Conservation (phyloP, 2,113 vertebrate genomes). For the Corythoichthys haematopterus region DNA sequence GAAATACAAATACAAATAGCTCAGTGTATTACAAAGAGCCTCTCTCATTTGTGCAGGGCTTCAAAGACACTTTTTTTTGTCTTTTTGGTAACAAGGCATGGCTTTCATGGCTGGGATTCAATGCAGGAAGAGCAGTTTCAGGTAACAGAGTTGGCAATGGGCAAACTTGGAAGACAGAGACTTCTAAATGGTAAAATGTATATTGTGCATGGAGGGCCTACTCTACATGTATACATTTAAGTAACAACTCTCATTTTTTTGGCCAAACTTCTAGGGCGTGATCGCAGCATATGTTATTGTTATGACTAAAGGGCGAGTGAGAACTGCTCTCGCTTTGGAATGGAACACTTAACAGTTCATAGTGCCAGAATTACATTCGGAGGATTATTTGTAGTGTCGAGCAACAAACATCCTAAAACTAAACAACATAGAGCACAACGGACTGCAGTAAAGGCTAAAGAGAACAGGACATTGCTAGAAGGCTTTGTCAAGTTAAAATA, state of each 20-base stretch:
- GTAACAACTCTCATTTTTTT: neutral
- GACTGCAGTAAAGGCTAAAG: neutral
- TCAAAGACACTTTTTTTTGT: conserved; percentile 26
- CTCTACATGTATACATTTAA: neutral
- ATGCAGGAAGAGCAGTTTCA: conserved; percentile 51
- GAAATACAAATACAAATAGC: conserved; percentile 37
- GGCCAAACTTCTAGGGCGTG: neutral
- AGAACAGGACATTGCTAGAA: neutral
- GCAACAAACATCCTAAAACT: neutral
- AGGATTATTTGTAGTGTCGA: neutral
- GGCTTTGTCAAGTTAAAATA: neutral
- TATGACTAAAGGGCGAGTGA: neutral
- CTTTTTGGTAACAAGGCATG: conserved; percentile 37
- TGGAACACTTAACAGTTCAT: neutral
- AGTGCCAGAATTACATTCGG: neutral
- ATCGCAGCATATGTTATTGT: conserved; percentile 1
- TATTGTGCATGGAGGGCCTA: conserved; percentile 9
- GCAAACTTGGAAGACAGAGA: conserved; percentile 12
- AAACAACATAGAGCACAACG: neutral
- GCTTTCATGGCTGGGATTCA: conserved; percentile 42
- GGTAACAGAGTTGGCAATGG: conserved; percentile 32
- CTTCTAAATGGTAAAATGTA: conserved; percentile 27
- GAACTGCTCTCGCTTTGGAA: neutral
- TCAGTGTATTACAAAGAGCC: conserved; percentile 45
- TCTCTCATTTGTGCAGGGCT: conserved; percentile 50